Evolutionary conservation across 2,113 vertebrate genomes (phyloP).

Genomic region (Formicarius rufipectus): DNA sequence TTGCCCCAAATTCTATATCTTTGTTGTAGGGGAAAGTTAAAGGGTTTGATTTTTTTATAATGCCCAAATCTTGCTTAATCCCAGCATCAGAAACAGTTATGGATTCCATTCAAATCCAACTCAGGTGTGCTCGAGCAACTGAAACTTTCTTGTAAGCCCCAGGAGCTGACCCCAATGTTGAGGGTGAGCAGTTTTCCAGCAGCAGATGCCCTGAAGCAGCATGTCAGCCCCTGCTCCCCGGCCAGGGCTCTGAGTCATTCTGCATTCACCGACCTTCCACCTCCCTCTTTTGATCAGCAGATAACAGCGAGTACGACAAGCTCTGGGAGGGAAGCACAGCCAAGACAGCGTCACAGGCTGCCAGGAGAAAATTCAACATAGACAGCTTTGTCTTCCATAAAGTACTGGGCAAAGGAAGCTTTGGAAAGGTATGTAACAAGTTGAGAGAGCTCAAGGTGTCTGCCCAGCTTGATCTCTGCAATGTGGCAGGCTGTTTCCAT

Average conservation of each 20-base stretch:
- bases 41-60: not conserved
- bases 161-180: not conserved
- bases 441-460: not conserved
- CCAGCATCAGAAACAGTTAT: not conserved
- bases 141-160: not conserved
- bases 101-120: not conserved
- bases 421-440: conserved; percentile 88
- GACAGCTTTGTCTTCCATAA: conserved; percentile 92
- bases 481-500: not conserved
- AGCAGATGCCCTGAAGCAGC: not conserved
- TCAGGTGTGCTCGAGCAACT: rapidly evolving
- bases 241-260: not conserved
- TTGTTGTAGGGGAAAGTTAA: not conserved
- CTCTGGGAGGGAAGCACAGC: conserved; percentile 85
- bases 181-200: not conserved
- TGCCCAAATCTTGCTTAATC: not conserved
- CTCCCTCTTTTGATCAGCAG: conserved; percentile 53
- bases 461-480: not conserved
- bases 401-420: conserved; percentile 97
- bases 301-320: conserved; percentile 77
- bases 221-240: not conserved
- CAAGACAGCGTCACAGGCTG: conserved; percentile 50
- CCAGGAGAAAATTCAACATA: conserved; percentile 78
- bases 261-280: not conserved
- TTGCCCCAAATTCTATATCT: not conserved